These are phyloP conservation scores for Ditula angustiorana DNA, from an alignment of 2,888 invertebrate genomes.

Conservation along the genomic window DNA sequence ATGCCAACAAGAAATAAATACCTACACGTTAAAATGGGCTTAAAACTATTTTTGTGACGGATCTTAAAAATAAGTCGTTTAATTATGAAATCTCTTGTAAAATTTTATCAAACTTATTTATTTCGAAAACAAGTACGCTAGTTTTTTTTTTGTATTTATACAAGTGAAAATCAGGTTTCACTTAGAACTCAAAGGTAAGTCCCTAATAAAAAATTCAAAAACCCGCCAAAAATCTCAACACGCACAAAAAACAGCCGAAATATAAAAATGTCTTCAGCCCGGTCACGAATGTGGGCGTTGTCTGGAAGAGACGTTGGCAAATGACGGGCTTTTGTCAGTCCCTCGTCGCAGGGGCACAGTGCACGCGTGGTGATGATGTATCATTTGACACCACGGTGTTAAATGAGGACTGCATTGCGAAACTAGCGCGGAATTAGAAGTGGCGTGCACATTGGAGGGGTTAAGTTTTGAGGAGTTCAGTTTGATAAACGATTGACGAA, in stretches of 20 bases:
- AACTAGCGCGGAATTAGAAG: no score
- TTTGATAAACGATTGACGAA: not conserved
- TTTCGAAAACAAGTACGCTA: no score
- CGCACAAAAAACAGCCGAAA: not conserved
- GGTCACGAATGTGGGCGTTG: constrained; percentile 33
- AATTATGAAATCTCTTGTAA: no score
- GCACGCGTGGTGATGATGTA: constrained; percentile 22
- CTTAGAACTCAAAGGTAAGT: no score
- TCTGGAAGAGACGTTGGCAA: constrained; percentile 43
- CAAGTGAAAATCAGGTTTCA: no score
- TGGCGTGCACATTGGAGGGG: not conserved
- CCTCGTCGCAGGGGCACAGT: constrained; percentile 8
- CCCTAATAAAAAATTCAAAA: no score
- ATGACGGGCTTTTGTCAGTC: constrained; percentile 40
- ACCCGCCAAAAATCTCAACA: not conserved
- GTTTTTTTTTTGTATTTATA: no score
- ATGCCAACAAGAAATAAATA: no score
- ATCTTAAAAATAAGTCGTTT: no score
- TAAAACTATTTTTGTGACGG: no score
- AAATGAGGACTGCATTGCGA: not conserved
- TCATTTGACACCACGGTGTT: constrained; percentile 13
- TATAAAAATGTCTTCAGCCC: not conserved
- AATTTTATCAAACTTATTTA: no score
- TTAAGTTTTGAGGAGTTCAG: not conserved
- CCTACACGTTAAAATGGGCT: no score